Evolutionary conservation across 1,140 invertebrate species (phyloP), one percentile per base, ranked within the genome.

Genomic region (Lepidostoma basale): DNA sequence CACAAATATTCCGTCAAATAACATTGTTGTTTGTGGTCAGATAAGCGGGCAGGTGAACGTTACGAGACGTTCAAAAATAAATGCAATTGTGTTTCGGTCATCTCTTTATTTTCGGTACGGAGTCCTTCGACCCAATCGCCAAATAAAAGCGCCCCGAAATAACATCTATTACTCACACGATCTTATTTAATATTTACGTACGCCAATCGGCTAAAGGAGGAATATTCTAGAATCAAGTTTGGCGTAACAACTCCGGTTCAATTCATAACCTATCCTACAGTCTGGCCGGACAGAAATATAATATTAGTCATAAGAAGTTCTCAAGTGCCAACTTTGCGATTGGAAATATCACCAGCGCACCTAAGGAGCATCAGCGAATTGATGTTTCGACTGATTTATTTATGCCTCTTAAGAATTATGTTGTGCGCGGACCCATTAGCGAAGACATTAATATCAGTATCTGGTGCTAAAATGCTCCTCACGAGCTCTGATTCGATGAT

Each of bases 231-330:
- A 40, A 36, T 30, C 36, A 59, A 22, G 4, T 3, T 59, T 40
- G 30, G 33, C 56, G 10, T 59, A 39, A 59, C 56, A 59, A 59
- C 56, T 39, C 30, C 30, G 20, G 30, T 20, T 16, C 25, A 22
- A 69, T 65, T 65, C 68, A 69, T 65, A 69, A 69, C 68, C 68
- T 69, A 65, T 69, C 68, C 68, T 63, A 69, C 68, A 39, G 26
- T 36, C n/a, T 22, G n/a, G 44, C 66, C 4, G 30, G 22, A 16
- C 62, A 14, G 39, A 65, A 69, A 69, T 69, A 69, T 33, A 30
- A 14, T 28, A 58, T 64, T 69, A 69, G 36, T 69, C 68, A 65
- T 59, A 69, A 25, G 3, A 9, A 10, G 22, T 9, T 16, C n/a
- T 5, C 12, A 20, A 22, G 30, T 59, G 56, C 56, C 56, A 59